phyloP scores from a whole-genome alignment of 2,797 vertebrate species.

The Aselliscus stoliczkanus region DNA sequence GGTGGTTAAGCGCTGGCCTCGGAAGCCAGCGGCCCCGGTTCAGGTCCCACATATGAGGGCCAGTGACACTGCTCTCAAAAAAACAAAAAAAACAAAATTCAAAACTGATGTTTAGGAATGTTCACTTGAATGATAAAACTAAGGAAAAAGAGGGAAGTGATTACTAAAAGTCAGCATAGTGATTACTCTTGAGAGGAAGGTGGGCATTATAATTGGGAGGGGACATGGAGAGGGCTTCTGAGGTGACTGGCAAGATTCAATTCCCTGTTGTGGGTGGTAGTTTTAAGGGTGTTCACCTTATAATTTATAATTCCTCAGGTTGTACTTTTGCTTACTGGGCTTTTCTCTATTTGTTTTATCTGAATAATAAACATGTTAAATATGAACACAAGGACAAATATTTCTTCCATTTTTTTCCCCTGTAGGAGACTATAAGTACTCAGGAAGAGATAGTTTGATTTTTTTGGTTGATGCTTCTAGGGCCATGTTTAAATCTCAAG shows the following conservation, averaged over 20 bases:
- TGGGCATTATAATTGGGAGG: background rate
- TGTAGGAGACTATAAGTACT: constrained; percentile 83
- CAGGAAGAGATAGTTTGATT: constrained; percentile 94
- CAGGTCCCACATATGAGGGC: no score
- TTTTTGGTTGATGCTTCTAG: constrained; percentile 94
- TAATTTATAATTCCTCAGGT: background rate
- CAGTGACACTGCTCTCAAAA: no score
- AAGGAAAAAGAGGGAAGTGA: background rate
- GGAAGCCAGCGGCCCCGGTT: no score
- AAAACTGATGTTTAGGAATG: background rate
- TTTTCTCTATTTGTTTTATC: background rate
- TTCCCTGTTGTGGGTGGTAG: background rate
- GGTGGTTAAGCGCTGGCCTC: no score
- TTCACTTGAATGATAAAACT: background rate
- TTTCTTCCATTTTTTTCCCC: background rate
- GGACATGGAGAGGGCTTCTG: background rate
- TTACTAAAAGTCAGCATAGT: background rate
- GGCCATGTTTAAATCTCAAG: constrained; percentile 91
- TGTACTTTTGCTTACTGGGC: background rate
- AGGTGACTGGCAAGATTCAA: background rate
- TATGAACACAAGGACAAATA: background rate
- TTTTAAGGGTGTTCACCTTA: background rate
- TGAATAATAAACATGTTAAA: constrained; percentile 1
- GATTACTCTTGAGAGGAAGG: background rate
- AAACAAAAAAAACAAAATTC: no score